phyloP scores from a whole-genome alignment of 2,797 vertebrate genomes.

The Fratercula arctica region DNA sequence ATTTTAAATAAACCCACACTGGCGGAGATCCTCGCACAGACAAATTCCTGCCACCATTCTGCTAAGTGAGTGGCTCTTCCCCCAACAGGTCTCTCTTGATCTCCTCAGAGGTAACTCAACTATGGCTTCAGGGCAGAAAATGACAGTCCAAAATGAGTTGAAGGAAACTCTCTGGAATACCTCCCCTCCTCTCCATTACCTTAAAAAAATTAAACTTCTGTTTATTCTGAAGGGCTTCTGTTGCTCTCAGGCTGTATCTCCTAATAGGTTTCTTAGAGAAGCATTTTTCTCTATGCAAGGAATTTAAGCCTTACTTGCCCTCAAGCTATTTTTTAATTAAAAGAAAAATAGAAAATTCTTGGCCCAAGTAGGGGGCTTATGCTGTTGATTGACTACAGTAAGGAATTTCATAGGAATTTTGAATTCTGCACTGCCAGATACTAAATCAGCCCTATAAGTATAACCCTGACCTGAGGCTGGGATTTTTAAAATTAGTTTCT shows the following conservation, averaged over 20 bases:
- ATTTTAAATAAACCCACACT: background rate
- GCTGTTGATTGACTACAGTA: constrained; percentile 13
- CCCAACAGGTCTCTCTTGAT: background rate
- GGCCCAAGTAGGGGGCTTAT: background rate
- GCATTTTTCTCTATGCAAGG: constrained; percentile 13
- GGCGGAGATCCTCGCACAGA: background rate
- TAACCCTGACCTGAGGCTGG: constrained; percentile 39
- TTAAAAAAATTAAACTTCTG: constrained; percentile 13
- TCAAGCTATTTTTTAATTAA: constrained; percentile 53
- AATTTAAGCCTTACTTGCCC: background rate
- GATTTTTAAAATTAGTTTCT: constrained; percentile 44
- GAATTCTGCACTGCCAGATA: constrained; percentile 9
- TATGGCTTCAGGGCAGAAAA: background rate
- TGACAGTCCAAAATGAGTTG: background rate
- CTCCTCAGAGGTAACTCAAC: background rate
- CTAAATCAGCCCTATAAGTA: constrained; percentile 19
- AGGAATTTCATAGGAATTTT: constrained; percentile 16
- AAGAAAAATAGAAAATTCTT: constrained; percentile 31
- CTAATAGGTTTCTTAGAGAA: constrained; percentile 57
- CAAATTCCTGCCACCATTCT: background rate
- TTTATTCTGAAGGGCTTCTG: constrained; percentile 48
- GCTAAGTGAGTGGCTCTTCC: background rate
- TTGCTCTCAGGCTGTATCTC: constrained; percentile 44
- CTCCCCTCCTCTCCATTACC: background rate
- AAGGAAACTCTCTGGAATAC: background rate